phyloP scores from a whole-genome alignment of 2,888 invertebrate genomes.

The Luffia ferchaultella region DNA sequence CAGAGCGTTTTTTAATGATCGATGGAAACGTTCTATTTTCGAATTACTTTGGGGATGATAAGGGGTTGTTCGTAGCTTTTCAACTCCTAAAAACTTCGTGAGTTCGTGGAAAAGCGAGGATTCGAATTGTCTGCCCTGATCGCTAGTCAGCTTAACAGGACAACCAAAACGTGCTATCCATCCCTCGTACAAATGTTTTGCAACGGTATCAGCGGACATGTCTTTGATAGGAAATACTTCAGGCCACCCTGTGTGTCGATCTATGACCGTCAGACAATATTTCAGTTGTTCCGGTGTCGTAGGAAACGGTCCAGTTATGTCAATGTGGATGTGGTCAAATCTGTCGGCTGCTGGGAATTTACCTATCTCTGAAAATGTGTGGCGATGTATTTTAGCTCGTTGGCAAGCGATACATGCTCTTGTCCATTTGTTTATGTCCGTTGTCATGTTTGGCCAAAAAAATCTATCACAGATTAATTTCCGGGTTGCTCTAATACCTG shows the following conservation, averaged over 20 bases:
- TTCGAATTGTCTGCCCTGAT: conserved; percentile 28
- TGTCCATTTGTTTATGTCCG: conserved; percentile 11
- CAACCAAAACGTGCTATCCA: conserved; percentile 8
- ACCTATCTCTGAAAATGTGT: neutral
- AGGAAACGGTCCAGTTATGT: conserved; percentile 10
- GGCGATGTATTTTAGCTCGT: conserved; percentile 10
- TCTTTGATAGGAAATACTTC: conserved; percentile 16
- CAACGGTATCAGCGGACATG: conserved; percentile 18
- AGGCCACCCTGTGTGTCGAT: conserved; percentile 17
- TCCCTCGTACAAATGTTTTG: conserved; percentile 7
- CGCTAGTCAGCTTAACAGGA: conserved; percentile 19
- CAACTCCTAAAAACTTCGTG: conserved; percentile 11
- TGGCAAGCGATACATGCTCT: conserved; percentile 14
- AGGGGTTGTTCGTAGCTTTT: conserved; percentile 10
- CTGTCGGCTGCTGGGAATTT: neutral
- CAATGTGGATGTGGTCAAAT: conserved; percentile 7
- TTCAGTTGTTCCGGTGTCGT: conserved; percentile 14
- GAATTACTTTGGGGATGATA: conserved; percentile 17
- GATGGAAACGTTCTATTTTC: conserved; percentile 14
- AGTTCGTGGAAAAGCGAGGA: conserved; percentile 23
- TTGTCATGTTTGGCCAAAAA: conserved; percentile 16
- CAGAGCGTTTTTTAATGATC: conserved; percentile 12
- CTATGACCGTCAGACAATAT: conserved; percentile 18
- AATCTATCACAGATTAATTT: conserved; percentile 7
- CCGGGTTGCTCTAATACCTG: conserved; percentile 8